phyloP scores from a whole-genome alignment of 2,113 vertebrate species.

The Neofelis nebulosa region DNA sequence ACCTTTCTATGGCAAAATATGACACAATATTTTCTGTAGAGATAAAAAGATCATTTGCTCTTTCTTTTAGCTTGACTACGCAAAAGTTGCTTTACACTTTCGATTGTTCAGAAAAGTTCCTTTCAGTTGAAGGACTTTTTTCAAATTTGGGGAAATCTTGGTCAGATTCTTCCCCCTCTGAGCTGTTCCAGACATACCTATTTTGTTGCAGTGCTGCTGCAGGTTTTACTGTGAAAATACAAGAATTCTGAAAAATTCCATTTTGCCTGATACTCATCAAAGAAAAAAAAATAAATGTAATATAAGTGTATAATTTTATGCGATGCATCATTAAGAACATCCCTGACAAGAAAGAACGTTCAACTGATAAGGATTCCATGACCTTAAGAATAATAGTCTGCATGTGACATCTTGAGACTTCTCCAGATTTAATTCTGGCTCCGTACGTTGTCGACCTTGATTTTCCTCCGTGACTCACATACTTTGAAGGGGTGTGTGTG shows the following conservation, averaged over 20 bases:
- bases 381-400: too few species aligned
- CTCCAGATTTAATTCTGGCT: neutral
- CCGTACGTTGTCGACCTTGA: neutral
- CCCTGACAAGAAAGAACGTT: neutral
- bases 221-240: neutral
- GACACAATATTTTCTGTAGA: neutral
- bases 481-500: neutral
- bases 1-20: neutral
- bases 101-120: neutral
- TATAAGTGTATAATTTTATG: neutral
- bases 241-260: neutral
- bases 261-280: neutral
- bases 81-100: neutral
- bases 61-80: neutral
- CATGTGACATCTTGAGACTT: neutral
- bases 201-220: neutral
- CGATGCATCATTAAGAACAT: neutral
- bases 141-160: neutral
- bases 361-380: neutral
- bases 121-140: neutral
- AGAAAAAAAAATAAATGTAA: neutral
- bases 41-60: neutral
- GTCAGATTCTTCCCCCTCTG: neutral
- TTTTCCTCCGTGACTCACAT: neutral
- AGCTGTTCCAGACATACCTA: neutral